Evolutionary conservation across 1,140 invertebrate genomes (phyloP).

Genomic region (Manduca sexta): DNA sequence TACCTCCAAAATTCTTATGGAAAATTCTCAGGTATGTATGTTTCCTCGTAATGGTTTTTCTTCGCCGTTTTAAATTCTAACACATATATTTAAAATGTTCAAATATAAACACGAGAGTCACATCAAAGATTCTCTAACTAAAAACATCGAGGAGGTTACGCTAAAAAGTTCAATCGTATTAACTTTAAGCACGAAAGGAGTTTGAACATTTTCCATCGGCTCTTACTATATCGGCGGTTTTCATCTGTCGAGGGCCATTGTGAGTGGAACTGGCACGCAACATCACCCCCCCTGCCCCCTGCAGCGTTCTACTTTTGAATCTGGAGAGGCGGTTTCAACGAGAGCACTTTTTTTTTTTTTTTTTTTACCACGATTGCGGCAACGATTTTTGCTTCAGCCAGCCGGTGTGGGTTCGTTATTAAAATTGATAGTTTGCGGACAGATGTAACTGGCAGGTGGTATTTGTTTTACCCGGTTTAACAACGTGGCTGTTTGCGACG

Average conservation of each 20-base stretch:
- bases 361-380: conserved; percentile 2
- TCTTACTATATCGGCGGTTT: conserved; percentile 11
- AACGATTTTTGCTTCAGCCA: too few relatives aligned
- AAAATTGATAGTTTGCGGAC: too few relatives aligned
- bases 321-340: conserved; percentile 12
- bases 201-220: conserved; percentile 6
- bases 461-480: too few relatives aligned
- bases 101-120: too few relatives aligned
- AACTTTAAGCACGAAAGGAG: not conserved
- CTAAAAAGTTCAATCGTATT: not conserved
- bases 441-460: too few relatives aligned
- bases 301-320: conserved; percentile 16
- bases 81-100: too few relatives aligned
- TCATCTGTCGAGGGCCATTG: conserved; percentile 10
- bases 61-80: too few relatives aligned
- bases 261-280: conserved; percentile 18
- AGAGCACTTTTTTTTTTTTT: conserved; percentile 9
- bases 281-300: conserved; percentile 4
- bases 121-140: not conserved
- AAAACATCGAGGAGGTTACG: not conserved
- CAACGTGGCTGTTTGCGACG: too few relatives aligned
- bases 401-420: too few relatives aligned
- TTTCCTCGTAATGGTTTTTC: too few relatives aligned
- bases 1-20: too few relatives aligned
- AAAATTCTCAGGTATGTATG: too few relatives aligned